Conservation (phyloP, 1,140 invertebrate species). For the Eueides isabella region DNA sequence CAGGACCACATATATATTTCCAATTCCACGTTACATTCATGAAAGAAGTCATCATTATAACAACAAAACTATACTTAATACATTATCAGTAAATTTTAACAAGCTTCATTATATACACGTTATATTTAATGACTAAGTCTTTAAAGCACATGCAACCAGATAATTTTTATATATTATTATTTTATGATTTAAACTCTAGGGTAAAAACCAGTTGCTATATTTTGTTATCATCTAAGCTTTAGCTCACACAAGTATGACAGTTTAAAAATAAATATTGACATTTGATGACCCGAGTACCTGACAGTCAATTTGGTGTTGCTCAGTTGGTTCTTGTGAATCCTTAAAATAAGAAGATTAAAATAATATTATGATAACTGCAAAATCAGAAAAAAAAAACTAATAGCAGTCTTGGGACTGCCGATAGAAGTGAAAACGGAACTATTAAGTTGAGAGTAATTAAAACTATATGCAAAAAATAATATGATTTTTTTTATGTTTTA, state of each 20-base stretch:
- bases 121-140: not conserved
- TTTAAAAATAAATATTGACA: conserved; percentile 3
- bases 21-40: conserved; percentile 84
- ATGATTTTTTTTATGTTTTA: no score
- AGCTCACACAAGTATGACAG: not conserved
- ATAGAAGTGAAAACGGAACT: no score
- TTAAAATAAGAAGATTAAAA: not conserved
- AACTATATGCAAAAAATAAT: no score
- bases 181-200: not conserved
- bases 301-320: not conserved
- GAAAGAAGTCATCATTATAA: conserved; percentile 36
- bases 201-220: conserved; percentile 4
- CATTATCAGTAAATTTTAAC: not conserved
- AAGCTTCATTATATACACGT: not conserved
- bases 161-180: not conserved
- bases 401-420: no score
- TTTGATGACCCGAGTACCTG: not conserved
- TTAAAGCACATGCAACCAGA: not conserved
- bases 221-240: conserved; percentile 2
- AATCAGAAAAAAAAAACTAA: no score
- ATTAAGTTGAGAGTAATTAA: no score
- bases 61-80: not conserved
- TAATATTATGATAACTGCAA: no score
- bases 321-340: not conserved
- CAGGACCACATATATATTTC: conserved; percentile 88